Evolutionary conservation across 2,113 vertebrate species (phyloP).

Genomic region (Arizona elegans): DNA sequence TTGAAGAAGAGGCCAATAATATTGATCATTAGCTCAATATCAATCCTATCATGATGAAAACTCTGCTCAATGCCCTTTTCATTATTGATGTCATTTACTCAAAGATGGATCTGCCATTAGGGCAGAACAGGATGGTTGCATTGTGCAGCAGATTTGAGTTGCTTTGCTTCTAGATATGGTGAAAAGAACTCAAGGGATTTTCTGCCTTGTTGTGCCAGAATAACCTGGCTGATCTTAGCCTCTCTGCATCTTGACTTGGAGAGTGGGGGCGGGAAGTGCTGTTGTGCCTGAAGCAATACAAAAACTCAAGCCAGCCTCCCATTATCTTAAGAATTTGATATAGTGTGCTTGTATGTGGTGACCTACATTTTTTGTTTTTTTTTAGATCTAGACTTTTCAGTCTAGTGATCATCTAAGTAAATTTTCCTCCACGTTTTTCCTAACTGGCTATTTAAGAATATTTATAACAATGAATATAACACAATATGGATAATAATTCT

Average conservation of each 20-base stretch:
- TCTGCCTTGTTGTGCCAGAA: neutral
- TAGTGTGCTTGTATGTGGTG: neutral
- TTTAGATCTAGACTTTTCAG: neutral
- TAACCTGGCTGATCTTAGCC: neutral
- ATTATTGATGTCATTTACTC: neutral
- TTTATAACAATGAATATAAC: conserved; percentile 37
- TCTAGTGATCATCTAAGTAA: conserved; percentile 10
- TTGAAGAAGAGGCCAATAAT: neutral
- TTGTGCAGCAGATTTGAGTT: neutral
- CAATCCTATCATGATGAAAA: neutral
- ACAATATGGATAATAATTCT: conserved; percentile 61
- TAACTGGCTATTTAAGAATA: conserved; percentile 10
- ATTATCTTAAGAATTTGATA: neutral
- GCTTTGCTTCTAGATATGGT: neutral
- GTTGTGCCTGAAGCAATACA: neutral
- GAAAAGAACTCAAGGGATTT: neutral
- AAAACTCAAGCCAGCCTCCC: neutral
- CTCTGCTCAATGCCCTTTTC: neutral
- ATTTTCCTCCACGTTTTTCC: neutral
- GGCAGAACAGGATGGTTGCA: neutral
- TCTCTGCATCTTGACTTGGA: neutral
- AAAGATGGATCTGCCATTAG: neutral
- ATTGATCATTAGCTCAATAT: neutral
- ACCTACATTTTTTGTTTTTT: neutral
- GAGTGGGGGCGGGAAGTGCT: neutral